Evolutionary conservation across 2,888 invertebrate genomes (phyloP), one percentile per base, ranked within the genome.

Genomic region (Nomada goodeniana): DNA sequence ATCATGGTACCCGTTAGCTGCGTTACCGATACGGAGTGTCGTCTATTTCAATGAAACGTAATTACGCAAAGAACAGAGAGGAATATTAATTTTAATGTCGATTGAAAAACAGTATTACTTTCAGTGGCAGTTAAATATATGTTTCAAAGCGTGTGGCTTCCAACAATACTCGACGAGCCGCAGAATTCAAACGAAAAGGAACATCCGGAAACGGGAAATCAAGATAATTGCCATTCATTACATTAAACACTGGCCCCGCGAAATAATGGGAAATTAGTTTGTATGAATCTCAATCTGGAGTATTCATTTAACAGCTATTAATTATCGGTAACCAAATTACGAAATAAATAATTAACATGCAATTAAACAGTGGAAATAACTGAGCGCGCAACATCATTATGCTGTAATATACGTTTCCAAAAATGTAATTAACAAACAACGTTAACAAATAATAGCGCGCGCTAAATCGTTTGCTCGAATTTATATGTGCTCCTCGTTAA

Each of bases 1-100:
- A 2, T 26, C 26, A 2, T 26, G 4, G 64, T 1, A 2, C 52
- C 7, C 0, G n/a, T 36, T 36, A 29, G 20, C 3, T 15, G 20
- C 1, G 13, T 18, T 36, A 44, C 60, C 26, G 61, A 65, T 44
- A 26, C 20, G 36, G 23, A 0, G 57, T 20, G 57, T 26, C 2
- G 23, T 20, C 57, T 47, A 47, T 47, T 47, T 47, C 13, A 13
- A 47, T 47, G 15, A 15, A 13, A 15, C 13, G 15, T 47, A 47
- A 47, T 15, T 2, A 23, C 13, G 50, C 44, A 23, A 20, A 29
- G 15, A 36, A 52, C 20, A 20, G 23, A 47, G 13, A 11, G 20
- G 26, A 10, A 10, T 53, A 71, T 80, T 71, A 65, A 71, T 80
- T 60, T 76, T 53, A 20, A 9, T 20, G 47, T 29, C 60, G 7